Percentiles rank a stretch among this genome's conserved stretches.
Evolutionary conservation across 2,113 vertebrate genomes (phyloP).

Genomic region (Trochalopteron elliotii): DNA sequence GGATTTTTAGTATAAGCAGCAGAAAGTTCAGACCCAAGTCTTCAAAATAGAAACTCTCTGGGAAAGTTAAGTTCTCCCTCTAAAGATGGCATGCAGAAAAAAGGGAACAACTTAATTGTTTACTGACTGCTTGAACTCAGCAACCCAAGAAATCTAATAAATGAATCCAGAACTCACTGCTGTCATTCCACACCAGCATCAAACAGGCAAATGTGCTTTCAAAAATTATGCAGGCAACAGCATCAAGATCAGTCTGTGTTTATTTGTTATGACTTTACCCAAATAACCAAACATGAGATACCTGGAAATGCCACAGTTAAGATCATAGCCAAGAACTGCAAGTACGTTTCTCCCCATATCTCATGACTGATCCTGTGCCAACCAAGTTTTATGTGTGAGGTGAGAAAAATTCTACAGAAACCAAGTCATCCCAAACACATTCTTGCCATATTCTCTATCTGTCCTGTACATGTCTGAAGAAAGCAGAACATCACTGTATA

Average conservation of each 20-base stretch:
- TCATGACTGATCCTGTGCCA: background rate
- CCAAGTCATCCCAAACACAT: background rate
- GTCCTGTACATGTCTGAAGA: background rate
- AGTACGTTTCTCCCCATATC: background rate
- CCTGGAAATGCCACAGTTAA: background rate
- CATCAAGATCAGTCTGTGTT: background rate
- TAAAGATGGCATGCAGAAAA: background rate
- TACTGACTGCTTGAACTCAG: background rate
- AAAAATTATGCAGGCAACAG: background rate
- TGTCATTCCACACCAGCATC: background rate
- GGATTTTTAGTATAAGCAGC: background rate
- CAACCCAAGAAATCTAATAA: background rate
- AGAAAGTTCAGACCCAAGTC: background rate
- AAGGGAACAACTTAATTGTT: background rate
- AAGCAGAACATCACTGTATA: background rate
- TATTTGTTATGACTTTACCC: background rate
- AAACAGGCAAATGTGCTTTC: background rate
- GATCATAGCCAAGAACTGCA: background rate
- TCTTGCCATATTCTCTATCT: background rate
- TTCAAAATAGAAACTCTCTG: background rate
- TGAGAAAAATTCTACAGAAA: background rate
- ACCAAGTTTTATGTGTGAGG: background rate
- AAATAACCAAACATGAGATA: background rate
- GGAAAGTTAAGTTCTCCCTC: background rate
- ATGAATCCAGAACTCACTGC: background rate